These are phyloP conservation scores for Barnardius zonarius DNA, from an alignment of 2,113 vertebrate species.

Conservation along the genomic window DNA sequence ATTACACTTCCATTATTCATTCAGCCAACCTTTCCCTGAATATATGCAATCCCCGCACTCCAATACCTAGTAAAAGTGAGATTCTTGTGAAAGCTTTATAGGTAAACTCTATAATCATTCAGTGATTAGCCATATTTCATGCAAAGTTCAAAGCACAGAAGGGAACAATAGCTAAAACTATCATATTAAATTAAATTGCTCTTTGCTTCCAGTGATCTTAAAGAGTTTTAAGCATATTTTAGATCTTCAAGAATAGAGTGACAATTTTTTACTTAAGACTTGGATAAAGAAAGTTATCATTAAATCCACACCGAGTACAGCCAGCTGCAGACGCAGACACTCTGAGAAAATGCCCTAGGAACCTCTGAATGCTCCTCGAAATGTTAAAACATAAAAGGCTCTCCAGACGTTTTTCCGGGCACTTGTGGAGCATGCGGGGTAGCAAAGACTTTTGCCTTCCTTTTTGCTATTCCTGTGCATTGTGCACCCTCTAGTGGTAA, in stretches of 20 bases:
- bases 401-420: background rate
- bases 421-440: background rate
- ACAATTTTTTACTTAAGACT: background rate
- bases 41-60: background rate
- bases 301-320: slow-evolving; percentile 3
- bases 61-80: background rate
- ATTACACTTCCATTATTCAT: background rate
- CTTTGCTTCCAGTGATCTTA: background rate
- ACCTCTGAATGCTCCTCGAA: slow-evolving; percentile 40
- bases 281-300: background rate
- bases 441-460: background rate
- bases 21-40: background rate
- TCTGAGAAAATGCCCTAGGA: slow-evolving; percentile 28
- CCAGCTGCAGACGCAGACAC: background rate
- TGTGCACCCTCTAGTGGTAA: slow-evolving; percentile 62
- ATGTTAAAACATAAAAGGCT: slow-evolving; percentile 17
- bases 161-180: background rate
- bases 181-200: background rate
- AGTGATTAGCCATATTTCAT: background rate
- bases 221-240: background rate
- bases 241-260: background rate
- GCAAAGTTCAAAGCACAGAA: background rate
- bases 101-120: background rate
- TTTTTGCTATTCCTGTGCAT: slow-evolving; percentile 32
- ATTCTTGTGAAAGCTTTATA: background rate